Conservation (phyloP, 2,888 invertebrate species). For the Drosophila mimetica region DNA sequence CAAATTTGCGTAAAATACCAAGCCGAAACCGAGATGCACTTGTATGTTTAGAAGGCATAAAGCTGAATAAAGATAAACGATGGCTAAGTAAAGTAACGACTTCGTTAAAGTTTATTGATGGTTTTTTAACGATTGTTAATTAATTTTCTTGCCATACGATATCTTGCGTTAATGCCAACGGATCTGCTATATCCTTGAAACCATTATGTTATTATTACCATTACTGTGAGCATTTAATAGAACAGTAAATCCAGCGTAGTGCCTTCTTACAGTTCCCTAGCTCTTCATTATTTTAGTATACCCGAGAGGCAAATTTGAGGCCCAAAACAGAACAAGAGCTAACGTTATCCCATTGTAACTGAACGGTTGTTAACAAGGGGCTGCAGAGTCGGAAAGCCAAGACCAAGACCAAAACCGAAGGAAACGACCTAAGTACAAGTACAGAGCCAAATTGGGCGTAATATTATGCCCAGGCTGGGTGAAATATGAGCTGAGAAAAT, state of each 20-base stretch:
- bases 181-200: not conserved
- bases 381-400: slow-evolving; percentile 58
- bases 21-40: slow-evolving; percentile 17
- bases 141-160: no score
- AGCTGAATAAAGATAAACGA: not conserved
- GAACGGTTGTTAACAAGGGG: slow-evolving; percentile 75
- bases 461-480: slow-evolving; percentile 72
- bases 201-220: not conserved
- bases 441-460: slow-evolving; percentile 73
- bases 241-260: not conserved
- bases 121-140: no score
- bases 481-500: slow-evolving; percentile 79
- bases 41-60: not conserved
- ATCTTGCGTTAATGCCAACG: not conserved
- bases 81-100: no score
- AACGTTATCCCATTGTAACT: slow-evolving; percentile 74
- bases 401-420: slow-evolving; percentile 10
- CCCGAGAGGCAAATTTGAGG: slow-evolving; percentile 1
- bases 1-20: not conserved
- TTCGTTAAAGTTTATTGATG: no score
- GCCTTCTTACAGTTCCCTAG: not conserved
- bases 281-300: slow-evolving; percentile 1
- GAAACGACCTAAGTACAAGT: slow-evolving; percentile 57
- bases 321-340: slow-evolving; percentile 51
- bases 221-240: not conserved